These are phyloP conservation scores for Pammene aurita DNA, from an alignment of 2,888 invertebrate genomes.

Conservation along the genomic window DNA sequence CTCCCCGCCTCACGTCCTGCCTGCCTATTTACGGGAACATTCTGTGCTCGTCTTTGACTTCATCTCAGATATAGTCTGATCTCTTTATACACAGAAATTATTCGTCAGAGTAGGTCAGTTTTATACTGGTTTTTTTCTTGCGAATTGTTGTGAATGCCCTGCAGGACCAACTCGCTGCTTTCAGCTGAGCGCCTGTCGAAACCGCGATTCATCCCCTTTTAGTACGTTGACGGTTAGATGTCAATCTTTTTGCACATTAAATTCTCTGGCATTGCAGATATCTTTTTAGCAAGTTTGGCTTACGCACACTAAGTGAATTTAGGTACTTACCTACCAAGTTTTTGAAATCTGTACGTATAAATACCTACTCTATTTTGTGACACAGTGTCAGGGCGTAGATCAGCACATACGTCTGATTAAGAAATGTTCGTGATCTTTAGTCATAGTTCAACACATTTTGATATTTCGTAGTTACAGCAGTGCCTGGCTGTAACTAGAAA, in stretches of 20 bases:
- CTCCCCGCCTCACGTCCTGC: constrained; percentile 3
- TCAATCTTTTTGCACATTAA: constrained; percentile 7
- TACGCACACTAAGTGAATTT: not conserved
- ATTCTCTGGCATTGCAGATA: not conserved
- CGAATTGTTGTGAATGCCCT: not conserved
- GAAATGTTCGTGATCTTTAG: not conserved
- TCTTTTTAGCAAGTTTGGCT: not conserved
- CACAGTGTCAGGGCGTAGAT: constrained; percentile 1
- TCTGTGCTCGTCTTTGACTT: not conserved
- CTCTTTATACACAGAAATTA: not conserved
- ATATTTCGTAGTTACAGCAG: not conserved
- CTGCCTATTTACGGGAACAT: constrained; percentile 3
- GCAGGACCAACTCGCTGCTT: constrained; percentile 6
- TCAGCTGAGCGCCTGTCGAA: constrained; percentile 15
- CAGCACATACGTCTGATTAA: constrained; percentile 1
- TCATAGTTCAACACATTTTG: not conserved
- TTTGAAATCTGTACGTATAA: not conserved
- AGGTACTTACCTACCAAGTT: not conserved
- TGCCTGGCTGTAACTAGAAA: not conserved
- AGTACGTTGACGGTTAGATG: not conserved
- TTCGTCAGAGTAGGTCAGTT: not conserved
- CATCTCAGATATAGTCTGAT: constrained; percentile 6
- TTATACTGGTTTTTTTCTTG: not conserved
- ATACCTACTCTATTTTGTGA: not conserved
- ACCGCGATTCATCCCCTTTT: constrained; percentile 4